These are phyloP conservation scores for Stenotaenia linearis DNA, from an alignment of 2,888 invertebrate genomes.

Conservation along the genomic window DNA sequence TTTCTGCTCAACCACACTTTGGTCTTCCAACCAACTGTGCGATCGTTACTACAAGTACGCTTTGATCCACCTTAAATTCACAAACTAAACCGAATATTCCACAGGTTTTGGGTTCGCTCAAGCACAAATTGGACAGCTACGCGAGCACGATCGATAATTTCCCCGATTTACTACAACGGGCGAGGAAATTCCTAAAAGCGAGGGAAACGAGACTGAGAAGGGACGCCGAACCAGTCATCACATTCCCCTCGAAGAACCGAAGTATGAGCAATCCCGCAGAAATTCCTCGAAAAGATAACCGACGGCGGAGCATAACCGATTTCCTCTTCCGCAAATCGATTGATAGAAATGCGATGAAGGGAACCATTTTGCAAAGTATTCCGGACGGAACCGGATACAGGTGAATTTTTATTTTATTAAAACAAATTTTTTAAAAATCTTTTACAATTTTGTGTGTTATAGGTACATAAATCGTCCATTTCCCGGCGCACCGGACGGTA, in stretches of 20 bases:
- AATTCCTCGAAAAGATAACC: constrained; percentile 43
- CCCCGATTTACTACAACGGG: constrained; percentile 65
- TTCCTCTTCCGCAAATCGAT: constrained; percentile 58
- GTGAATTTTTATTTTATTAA: too few species aligned
- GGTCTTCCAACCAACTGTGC: constrained; percentile 82
- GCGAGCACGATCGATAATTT: constrained; percentile 49
- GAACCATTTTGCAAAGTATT: constrained; percentile 38
- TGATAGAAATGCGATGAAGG: constrained; percentile 10
- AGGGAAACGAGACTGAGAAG: constrained; percentile 63
- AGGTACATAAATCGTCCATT: constrained; percentile 39
- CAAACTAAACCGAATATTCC: too few species aligned
- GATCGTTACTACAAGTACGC: constrained; percentile 78
- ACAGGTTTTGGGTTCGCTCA: constrained; percentile 70
- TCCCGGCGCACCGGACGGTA: constrained; percentile 38
- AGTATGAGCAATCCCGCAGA: constrained; percentile 33
- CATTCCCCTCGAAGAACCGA: background rate
- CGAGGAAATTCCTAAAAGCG: constrained; percentile 69
- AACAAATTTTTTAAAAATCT: too few species aligned
- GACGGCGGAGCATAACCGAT: constrained; percentile 68
- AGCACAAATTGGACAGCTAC: constrained; percentile 75
- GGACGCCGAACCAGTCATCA: constrained; percentile 1
- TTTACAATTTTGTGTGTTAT: too few species aligned
- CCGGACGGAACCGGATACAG: constrained; percentile 43
- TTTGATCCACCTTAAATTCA: background rate
- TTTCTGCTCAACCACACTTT: constrained; percentile 78